Percentiles rank a stretch among this genome's conserved stretches.
phyloP scores from a whole-genome alignment of 1,140 invertebrate species.

The Gonatopus flavifemur region DNA sequence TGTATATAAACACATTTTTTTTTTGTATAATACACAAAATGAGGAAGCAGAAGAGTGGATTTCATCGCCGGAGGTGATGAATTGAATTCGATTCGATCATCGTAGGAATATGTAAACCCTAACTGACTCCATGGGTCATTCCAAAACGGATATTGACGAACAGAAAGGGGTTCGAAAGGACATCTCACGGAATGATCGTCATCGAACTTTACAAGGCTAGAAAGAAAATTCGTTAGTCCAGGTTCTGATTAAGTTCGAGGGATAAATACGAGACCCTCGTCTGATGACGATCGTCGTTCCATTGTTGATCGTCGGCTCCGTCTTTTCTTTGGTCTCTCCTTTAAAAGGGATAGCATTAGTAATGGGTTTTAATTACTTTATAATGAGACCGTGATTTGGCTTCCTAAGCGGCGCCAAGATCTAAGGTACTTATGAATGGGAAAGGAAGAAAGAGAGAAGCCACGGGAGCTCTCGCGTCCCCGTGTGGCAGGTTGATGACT shows the following conservation, averaged over 20 bases:
- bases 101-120: too few species aligned
- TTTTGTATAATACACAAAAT: too few species aligned
- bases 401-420: constrained; percentile 46
- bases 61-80: too few species aligned
- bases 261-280: constrained; percentile 52
- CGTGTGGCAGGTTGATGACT: constrained; percentile 35
- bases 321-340: constrained; percentile 37
- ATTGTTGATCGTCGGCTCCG: constrained; percentile 51
- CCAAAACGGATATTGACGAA: constrained; percentile 49
- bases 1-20: too few species aligned
- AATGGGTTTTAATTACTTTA: constrained; percentile 60
- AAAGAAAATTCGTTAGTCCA: too few species aligned
- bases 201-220: too few species aligned
- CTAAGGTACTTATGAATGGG: constrained; percentile 18
- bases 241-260: constrained; percentile 29
- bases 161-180: constrained; percentile 32
- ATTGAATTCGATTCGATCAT: too few species aligned
- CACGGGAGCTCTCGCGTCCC: too few species aligned
- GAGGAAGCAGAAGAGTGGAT: too few species aligned
- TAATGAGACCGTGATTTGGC: constrained; percentile 56
- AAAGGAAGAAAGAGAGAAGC: constrained; percentile 6
- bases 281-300: constrained; percentile 51
- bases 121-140: constrained; percentile 37
- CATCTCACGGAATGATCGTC: too few species aligned
- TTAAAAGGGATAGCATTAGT: constrained; percentile 57